Conservation (phyloP, 2,113 vertebrate genomes). For the Eptatretus burgeri region DNA sequence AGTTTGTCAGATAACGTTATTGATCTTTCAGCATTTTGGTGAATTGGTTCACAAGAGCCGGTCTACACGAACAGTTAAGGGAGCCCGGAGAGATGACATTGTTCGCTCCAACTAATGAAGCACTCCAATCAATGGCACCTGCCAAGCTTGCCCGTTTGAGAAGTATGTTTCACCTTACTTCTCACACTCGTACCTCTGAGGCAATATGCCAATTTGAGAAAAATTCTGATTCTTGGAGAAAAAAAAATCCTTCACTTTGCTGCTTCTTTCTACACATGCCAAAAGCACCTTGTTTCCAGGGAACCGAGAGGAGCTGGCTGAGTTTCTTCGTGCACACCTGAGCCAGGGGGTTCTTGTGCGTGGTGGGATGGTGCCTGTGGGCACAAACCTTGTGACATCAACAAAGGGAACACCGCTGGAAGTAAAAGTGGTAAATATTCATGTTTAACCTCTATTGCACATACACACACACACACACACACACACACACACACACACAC, state of each 20-base stretch:
- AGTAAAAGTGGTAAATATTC: conserved; percentile 1
- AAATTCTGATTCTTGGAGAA: too few relatives aligned
- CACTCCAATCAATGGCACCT: neutral
- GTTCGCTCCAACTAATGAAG: conserved; percentile 1
- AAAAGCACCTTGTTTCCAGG: neutral
- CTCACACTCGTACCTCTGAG: too few relatives aligned
- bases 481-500: too few relatives aligned
- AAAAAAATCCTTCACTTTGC: too few relatives aligned
- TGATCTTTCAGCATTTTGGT: too few relatives aligned
- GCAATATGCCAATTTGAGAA: too few relatives aligned
- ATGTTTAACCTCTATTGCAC: too few relatives aligned
- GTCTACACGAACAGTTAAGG: neutral
- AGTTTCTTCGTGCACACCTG: neutral
- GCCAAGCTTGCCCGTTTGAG: neutral
- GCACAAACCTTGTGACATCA: neutral
- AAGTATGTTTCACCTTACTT: neutral
- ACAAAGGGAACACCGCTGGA: conserved; percentile 4
- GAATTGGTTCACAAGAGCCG: neutral
- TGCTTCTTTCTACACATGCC: too few relatives aligned
- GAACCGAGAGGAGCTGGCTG: neutral
- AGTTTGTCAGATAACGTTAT: too few relatives aligned
- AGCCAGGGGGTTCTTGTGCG: conserved; percentile 3
- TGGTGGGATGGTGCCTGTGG: conserved; percentile 4
- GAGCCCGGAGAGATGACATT: conserved; percentile 4
- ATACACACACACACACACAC: too few relatives aligned